Evolutionary conservation across 1,140 invertebrate species (phyloP), one percentile per base, ranked within the genome.

Genomic region (Heterodera carotae): DNA sequence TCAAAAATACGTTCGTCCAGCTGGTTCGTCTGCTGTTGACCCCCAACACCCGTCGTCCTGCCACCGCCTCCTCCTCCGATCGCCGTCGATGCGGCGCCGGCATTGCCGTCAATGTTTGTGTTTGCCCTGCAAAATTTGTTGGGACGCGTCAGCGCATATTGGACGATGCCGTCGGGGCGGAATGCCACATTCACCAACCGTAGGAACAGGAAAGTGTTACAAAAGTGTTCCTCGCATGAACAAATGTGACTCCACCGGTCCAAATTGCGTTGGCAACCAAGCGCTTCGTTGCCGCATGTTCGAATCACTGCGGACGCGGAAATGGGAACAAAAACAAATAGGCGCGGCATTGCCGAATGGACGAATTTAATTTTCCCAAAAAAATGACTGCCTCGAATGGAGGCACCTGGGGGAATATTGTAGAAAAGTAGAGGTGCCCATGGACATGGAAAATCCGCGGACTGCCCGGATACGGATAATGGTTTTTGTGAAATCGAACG

Each of bases 201-300:
- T 18, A 82, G 73, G 67, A 79, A 84, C 2, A 81, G 83, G 39
- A 84, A 82, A 15, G 81, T 84, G 67, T 82, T 82, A 67, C 81
- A 82, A 56, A 82, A 84, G 18, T 56, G 64, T 27, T 82, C 64
- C 22, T 80, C 75, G 43, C 81, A 82, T 27, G 78, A 82, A 59
- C 83, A 83, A 27, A 83, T 67, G 67, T 83, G 82, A 29, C 29
- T 59, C 82, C 82, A 83, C 33, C 82, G 77, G 39, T 72, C 82
- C 27, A 77, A 48, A 66, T 82, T 75, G 34, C 70, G 66, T 60
- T 82, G 83, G 66, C 82, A 83, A 27, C 82, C 82, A 27, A 83
- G 39, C 59, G 82, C 80, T 59, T 84, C 81, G 66, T 85, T 79
- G 39, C 83, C 82, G 43, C 82, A 83, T 18, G 83, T 83, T 74